Percentiles rank a stretch among this genome's conserved stretches.
These are phyloP conservation scores for Diarsia brunnea DNA, from an alignment of 2,888 invertebrate species.

Conservation along the genomic window DNA sequence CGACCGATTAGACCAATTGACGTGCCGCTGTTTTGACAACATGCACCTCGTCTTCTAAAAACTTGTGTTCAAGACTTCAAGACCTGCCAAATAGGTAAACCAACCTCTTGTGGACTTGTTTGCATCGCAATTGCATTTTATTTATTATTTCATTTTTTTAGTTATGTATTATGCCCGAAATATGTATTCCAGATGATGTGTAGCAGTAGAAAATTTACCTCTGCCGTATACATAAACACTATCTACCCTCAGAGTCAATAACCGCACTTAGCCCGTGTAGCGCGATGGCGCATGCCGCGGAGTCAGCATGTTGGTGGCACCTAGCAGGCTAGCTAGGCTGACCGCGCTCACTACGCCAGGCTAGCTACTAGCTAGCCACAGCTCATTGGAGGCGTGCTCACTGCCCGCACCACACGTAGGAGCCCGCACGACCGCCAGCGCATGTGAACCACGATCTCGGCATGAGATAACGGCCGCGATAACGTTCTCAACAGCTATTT, in stretches of 20 bases:
- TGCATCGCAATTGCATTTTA: conserved; percentile 6
- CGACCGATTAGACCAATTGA: conserved; percentile 89
- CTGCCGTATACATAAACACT: conserved; percentile 39
- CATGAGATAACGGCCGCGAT: conserved; percentile 89
- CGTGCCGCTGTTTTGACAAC: conserved; percentile 89
- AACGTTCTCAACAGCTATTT: conserved; percentile 85
- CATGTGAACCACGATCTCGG: conserved; percentile 79
- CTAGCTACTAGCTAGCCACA: conserved; percentile 45
- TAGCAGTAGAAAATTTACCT: conserved; percentile 16
- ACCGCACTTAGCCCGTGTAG: conserved; percentile 65
- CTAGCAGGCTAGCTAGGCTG: conserved; percentile 53
- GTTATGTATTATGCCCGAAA: background rate
- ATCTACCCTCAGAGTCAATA: conserved; percentile 71
- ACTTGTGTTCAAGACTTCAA: conserved; percentile 48
- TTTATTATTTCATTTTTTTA: background rate
- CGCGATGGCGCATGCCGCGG: conserved; percentile 25
- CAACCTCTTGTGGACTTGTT: background rate
- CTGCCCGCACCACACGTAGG: conserved; percentile 62
- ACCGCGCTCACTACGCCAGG: conserved; percentile 49
- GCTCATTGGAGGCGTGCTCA: conserved; percentile 62
- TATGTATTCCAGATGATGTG: background rate
- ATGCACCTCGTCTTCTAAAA: conserved; percentile 73
- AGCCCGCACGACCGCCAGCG: conserved; percentile 66
- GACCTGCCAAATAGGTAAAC: conserved; percentile 8
- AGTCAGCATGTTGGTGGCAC: conserved; percentile 53